These are phyloP conservation scores for Hydrotaea cyrtoneurina DNA, from an alignment of 2,888 invertebrate genomes.

Conservation along the genomic window DNA sequence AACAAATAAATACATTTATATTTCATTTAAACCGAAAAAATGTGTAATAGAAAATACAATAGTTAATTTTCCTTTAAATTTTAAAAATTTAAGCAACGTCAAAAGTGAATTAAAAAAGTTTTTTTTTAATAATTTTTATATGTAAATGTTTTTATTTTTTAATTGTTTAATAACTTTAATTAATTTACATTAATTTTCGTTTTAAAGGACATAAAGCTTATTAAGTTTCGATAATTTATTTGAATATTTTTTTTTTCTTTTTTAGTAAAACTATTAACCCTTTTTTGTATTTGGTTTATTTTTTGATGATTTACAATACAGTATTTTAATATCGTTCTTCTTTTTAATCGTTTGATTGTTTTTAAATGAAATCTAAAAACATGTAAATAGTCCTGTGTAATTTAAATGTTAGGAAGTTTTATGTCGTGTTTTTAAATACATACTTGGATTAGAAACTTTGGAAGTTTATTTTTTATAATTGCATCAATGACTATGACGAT, in stretches of 20 bases:
- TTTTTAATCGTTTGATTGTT: conserved; percentile 43
- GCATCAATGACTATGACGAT: conserved; percentile 20
- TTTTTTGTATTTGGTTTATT: conserved; percentile 21
- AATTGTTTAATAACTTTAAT: conserved; percentile 16
- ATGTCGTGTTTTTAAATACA: conserved; percentile 12
- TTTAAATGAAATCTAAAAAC: conserved; percentile 21
- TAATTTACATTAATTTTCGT: background rate
- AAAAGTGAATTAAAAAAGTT: conserved; percentile 45
- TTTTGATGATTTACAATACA: background rate
- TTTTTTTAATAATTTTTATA: conserved; percentile 43
- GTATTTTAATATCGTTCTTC: conserved; percentile 51
- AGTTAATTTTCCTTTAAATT: conserved; percentile 10
- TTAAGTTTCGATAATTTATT: conserved; percentile 59
- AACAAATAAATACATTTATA: conserved; percentile 50
- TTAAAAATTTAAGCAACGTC: conserved; percentile 63
- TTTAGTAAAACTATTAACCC: conserved; percentile 21
- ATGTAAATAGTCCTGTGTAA: conserved; percentile 49
- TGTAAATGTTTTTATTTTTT: conserved; percentile 50
- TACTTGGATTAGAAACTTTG: conserved; percentile 31
- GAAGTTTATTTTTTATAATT: conserved; percentile 44
- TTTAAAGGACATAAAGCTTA: conserved; percentile 65
- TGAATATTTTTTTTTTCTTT: conserved; percentile 18
- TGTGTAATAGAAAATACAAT: conserved; percentile 6
- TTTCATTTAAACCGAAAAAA: conserved; percentile 61
- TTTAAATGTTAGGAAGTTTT: conserved; percentile 56